Evolutionary conservation across 2,113 vertebrate genomes (phyloP), one percentile per base, ranked within the genome.

Genomic region (Osmerus eperlanus): DNA sequence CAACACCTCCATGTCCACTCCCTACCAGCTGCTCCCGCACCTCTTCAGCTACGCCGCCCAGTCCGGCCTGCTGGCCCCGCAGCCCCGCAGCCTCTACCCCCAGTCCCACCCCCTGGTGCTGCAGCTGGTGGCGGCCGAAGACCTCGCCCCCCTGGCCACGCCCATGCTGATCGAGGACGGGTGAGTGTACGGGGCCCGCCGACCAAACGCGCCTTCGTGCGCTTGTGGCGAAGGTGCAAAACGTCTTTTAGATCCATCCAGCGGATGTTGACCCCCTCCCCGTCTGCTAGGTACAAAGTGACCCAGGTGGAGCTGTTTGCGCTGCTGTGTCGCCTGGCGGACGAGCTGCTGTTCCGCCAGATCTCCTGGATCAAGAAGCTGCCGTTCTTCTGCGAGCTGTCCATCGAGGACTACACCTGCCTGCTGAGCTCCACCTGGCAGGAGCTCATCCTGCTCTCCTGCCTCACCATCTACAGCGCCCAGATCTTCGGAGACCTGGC

Each of bases 291-390:
- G 86, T 99, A 99, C 41, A 94, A 95, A 82, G 97, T 99, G 87
- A 99, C 95, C 14, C 97, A 98, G 90, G 95, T 96, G 78, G 97
- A 99, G 92, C 93, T 99, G 63, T 99, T 99, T 55, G 95, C 97
- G 0, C 85, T 99, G 90, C 89, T 99, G 80, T 99, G 97, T 76
- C 95, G 97, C 14, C 91, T 99, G 91, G 97, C 97, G 0, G 97
- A 99, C 0, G 97, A 99, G 89, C 92, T 98, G 83, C 96, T 99
- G 63, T 99, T 98, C 86, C 94, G 97, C 52, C 97, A 99, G 92
- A 99, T 99, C 84, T 94, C 95, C 73, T 99, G 97, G 97, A 96
- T 99, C 87, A 99, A 99, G 92, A 98, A 98, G 92, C 93, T 99
- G 87, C 97, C 97, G 0, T 99, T 99, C 90, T 99, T 98, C 93